Conservation (phyloP, 2,888 invertebrate genomes). For the Eurois occulta region DNA sequence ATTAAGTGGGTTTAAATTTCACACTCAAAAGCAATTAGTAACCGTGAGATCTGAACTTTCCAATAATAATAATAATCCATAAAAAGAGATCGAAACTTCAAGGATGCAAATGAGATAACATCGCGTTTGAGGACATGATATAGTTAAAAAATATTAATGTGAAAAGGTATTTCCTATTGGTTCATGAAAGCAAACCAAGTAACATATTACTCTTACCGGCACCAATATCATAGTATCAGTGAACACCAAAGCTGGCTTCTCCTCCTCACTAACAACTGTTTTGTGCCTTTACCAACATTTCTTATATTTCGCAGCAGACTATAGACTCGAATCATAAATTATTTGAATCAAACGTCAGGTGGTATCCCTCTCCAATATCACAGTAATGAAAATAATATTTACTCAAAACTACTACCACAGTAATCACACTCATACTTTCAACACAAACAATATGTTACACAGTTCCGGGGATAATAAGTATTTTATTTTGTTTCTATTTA, state of each 20-base stretch:
- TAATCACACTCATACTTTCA: conserved; percentile 78
- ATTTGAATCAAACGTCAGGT: conserved; percentile 79
- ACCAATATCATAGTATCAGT: conserved; percentile 81
- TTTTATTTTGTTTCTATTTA: conserved; percentile 37
- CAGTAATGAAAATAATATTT: conserved; percentile 84
- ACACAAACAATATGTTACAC: conserved; percentile 66
- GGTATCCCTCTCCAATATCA: conserved; percentile 87
- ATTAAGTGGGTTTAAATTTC: conserved; percentile 78
- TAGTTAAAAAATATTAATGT: conserved; percentile 90
- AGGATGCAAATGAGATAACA: conserved; percentile 88
- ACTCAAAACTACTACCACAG: conserved; percentile 78
- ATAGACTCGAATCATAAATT: conserved; percentile 71
- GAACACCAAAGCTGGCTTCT: conserved; percentile 89
- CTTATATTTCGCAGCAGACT: conserved; percentile 75
- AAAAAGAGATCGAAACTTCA: conserved; percentile 79
- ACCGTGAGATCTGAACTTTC: conserved; percentile 89
- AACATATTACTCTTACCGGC: conserved; percentile 83
- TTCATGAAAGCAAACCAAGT: conserved; percentile 85
- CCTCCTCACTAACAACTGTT: conserved; percentile 82
- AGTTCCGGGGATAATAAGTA: conserved; percentile 58
- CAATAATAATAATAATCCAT: conserved; percentile 78
- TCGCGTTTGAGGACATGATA: conserved; percentile 90
- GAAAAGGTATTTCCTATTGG: conserved; percentile 91
- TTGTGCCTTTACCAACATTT: conserved; percentile 85
- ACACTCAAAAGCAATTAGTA: conserved; percentile 87